These are phyloP conservation scores for Echinometra lucunter DNA, from an alignment of 53 echinoderm and acorn worm species.

Conservation along the genomic window DNA sequence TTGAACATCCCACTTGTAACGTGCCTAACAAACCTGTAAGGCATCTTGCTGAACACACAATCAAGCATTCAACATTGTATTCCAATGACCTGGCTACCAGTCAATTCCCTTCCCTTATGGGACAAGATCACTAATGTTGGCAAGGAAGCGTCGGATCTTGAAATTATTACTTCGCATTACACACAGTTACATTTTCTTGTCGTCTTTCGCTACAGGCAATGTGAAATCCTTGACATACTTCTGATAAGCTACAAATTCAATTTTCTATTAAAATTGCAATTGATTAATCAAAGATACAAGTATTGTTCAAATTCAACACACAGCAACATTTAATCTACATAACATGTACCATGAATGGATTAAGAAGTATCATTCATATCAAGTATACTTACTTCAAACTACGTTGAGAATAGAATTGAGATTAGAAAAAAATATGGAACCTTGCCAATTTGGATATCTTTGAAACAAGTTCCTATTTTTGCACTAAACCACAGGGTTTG, in stretches of 20 bases:
- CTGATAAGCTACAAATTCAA: neutral
- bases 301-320: no score
- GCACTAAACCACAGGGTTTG: no score
- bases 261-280: neutral
- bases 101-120: neutral
- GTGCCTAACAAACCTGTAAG: neutral
- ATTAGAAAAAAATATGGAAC: neutral
- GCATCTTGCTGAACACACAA: neutral
- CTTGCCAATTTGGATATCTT: neutral
- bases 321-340: no score
- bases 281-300: no score
- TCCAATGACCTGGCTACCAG: neutral
- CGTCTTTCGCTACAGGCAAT: no score
- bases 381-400: no score
- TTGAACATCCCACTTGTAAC: neutral
- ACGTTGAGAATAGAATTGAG: no score
- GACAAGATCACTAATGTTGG: neutral
- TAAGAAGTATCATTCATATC: no score
- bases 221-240: constrained; percentile 10
- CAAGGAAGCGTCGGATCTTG: neutral
- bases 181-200: no score
- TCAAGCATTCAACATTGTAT: constrained; percentile 4
- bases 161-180: neutral
- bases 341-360: no score
- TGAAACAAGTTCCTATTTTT: no score